Percentiles rank a stretch among this genome's conserved stretches.
Conservation (phyloP, 2,113 vertebrate species). For the Paradisaea rubra region DNA sequence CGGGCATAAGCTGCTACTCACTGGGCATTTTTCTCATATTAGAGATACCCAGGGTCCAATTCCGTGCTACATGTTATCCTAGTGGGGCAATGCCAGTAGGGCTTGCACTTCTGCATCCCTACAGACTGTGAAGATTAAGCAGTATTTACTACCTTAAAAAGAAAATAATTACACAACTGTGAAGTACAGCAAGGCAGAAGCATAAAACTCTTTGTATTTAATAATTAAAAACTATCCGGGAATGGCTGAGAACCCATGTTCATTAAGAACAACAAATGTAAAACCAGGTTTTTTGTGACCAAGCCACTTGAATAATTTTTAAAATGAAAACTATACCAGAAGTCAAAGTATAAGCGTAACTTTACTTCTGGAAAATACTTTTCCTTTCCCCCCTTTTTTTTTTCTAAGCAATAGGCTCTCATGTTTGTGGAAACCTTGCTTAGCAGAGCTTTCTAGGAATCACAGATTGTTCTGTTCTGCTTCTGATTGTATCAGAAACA, state of each 20-base stretch:
- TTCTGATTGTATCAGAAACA: not conserved
- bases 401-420: not conserved
- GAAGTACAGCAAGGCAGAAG: not conserved
- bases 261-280: not conserved
- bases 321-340: not conserved
- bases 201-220: not conserved
- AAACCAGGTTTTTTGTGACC: not conserved
- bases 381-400: not conserved
- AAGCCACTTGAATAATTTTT: not conserved
- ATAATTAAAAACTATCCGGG: not conserved
- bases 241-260: not conserved
- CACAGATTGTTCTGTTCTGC: not conserved
- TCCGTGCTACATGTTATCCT: not conserved
- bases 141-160: not conserved
- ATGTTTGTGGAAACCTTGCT: not conserved
- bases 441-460: slow-evolving; percentile 17
- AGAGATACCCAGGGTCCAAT: not conserved
- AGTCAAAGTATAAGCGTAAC: not conserved
- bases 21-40: not conserved
- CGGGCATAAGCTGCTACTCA: not conserved
- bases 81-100: not conserved
- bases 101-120: not conserved
- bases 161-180: not conserved
- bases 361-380: not conserved
- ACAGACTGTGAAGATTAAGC: not conserved